These are phyloP conservation scores for chimpanzee (Pan troglodytes) DNA, from an alignment of 2,113 vertebrate genomes.

Conservation along the genomic window DNA sequence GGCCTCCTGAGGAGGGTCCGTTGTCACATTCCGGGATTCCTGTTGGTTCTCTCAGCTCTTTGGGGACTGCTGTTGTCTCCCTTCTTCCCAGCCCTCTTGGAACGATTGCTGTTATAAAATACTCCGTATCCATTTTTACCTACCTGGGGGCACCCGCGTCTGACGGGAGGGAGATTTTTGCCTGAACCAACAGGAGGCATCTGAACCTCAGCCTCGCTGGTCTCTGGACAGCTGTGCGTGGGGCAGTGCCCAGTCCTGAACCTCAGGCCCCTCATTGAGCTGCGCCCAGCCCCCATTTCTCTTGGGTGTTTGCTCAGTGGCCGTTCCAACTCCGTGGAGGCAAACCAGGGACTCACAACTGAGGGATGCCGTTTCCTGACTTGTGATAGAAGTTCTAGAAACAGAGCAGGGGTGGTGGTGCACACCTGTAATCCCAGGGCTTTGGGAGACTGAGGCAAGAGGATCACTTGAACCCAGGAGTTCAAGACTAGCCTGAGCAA, in stretches of 20 bases:
- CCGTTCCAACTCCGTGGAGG: rapidly evolving
- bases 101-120: rapidly evolving
- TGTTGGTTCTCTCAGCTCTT: not conserved
- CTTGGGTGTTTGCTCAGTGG: rapidly evolving
- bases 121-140: rapidly evolving
- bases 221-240: not conserved
- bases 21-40: not conserved
- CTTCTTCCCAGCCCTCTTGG: not conserved
- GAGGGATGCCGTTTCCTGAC: rapidly evolving
- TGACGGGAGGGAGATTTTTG: not conserved
- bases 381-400: not conserved
- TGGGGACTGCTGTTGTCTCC: not conserved
- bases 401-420: too few relatives aligned
- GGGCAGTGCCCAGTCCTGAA: not conserved
- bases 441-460: too few relatives aligned
- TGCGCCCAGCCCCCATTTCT: too few relatives aligned
- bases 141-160: rapidly evolving
- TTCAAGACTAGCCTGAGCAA: too few relatives aligned
- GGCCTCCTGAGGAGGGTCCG: not conserved
- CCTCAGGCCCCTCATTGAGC: rapidly evolving
- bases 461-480: too few relatives aligned
- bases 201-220: not conserved
- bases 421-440: too few relatives aligned
- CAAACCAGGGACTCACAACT: too few relatives aligned
- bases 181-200: not conserved